Percentiles rank a stretch among this genome's conserved stretches.
phyloP scores from a whole-genome alignment of 2,797 vertebrate species.

The Atherinosoma microstoma region DNA sequence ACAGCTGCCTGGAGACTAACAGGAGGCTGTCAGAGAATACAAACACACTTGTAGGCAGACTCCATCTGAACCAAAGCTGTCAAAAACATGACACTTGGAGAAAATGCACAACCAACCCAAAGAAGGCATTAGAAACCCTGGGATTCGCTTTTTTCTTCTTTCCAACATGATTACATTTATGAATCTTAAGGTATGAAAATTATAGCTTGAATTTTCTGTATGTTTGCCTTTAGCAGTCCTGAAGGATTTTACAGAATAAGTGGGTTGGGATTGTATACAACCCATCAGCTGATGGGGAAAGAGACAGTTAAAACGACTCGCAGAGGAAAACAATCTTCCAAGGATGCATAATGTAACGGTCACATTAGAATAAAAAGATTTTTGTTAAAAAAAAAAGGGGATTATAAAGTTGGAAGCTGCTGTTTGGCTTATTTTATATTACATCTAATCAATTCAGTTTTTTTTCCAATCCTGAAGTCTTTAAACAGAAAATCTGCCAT shows the following conservation, averaged over 20 bases:
- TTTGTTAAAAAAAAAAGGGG: background rate
- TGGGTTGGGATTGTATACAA: slow-evolving; percentile 6
- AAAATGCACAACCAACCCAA: slow-evolving; percentile 25
- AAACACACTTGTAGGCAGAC: slow-evolving; percentile 13
- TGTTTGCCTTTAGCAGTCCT: slow-evolving; percentile 11
- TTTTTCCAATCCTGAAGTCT: too few relatives aligned
- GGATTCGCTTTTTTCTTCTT: slow-evolving; percentile 20
- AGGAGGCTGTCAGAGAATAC: slow-evolving; percentile 43
- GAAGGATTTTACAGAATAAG: slow-evolving; percentile 12
- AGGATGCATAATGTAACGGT: background rate
- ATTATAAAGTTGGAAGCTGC: background rate
- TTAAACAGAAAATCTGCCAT: background rate
- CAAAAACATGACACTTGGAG: slow-evolving; percentile 37
- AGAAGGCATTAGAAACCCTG: slow-evolving; percentile 10
- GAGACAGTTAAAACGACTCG: background rate
- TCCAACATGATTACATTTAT: slow-evolving; percentile 22
- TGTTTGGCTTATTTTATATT: background rate
- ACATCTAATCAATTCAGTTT: too few relatives aligned
- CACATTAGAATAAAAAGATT: background rate
- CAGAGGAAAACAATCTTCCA: background rate
- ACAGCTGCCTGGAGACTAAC: slow-evolving; percentile 60
- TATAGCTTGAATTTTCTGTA: background rate
- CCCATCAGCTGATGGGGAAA: slow-evolving; percentile 18
- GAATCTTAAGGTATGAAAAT: slow-evolving; percentile 7
- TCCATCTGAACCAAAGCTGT: slow-evolving; percentile 31